A percentile compares a stretch with the other conserved stretches of the same genome.
These are phyloP conservation scores for Proteles cristata DNA, from an alignment of 2,113 vertebrate genomes.

Conservation along the genomic window DNA sequence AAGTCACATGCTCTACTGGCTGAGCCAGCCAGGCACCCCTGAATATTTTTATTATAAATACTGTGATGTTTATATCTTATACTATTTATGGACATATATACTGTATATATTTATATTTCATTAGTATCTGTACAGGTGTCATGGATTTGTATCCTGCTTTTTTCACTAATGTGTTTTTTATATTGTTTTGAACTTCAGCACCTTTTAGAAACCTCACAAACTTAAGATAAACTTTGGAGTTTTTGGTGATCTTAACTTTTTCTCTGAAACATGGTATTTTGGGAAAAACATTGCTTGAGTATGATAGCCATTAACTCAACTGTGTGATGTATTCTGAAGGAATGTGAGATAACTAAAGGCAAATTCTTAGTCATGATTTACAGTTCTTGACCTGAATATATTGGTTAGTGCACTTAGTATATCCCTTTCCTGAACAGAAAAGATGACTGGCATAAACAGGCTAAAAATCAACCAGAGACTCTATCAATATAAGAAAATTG, in stretches of 20 bases:
- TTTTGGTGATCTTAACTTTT: constrained; percentile 32
- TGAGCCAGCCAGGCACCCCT: not conserved
- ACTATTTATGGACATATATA: not conserved
- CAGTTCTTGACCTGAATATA: not conserved
- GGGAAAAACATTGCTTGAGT: not conserved
- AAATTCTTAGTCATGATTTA: not conserved
- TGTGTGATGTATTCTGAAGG: not conserved
- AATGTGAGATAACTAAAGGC: not conserved
- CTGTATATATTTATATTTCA: not conserved
- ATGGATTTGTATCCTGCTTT: not conserved
- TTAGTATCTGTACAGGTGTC: not conserved
- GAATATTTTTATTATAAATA: not conserved
- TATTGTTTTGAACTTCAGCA: constrained; percentile 1
- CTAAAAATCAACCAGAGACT: not conserved
- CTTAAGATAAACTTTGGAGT: not conserved
- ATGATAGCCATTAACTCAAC: not conserved
- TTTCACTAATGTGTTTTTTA: not conserved
- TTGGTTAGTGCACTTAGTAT: not conserved
- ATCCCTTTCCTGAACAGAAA: not conserved
- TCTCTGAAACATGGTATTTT: not conserved
- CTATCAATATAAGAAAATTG: not conserved
- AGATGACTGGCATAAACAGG: not conserved
- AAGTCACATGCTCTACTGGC: not conserved
- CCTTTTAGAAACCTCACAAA: not conserved
- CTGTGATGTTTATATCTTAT: not conserved